phyloP scores from a whole-genome alignment of 1,140 invertebrate species.

The Venturia canescens region DNA sequence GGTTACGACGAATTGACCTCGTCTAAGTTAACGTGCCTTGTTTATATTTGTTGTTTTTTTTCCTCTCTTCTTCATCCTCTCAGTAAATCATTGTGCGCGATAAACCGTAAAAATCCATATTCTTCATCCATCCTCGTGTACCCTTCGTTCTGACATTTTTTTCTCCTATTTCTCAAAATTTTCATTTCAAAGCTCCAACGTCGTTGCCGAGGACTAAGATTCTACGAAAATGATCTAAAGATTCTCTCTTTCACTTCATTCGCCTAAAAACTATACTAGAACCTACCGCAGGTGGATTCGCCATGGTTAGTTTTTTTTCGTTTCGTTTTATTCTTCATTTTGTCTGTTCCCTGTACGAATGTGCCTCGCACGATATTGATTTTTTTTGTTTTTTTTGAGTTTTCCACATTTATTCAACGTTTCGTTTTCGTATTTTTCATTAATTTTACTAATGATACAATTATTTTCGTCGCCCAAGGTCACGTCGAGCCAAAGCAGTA shows the following conservation, averaged over 20 bases:
- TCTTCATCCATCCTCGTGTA: not conserved
- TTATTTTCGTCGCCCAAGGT: slow-evolving; percentile 2
- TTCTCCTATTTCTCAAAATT: not conserved
- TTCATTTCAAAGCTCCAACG: not conserved
- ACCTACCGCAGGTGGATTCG: slow-evolving; percentile 34
- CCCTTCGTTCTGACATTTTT: slow-evolving; percentile 4
- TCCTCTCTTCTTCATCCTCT: slow-evolving; percentile 23
- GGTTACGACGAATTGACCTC: slow-evolving; percentile 37
- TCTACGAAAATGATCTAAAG: slow-evolving; percentile 28
- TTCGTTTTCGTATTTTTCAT: not conserved
- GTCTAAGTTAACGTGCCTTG: slow-evolving; percentile 41
- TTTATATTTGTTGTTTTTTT: not conserved
- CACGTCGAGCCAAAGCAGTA: slow-evolving; percentile 19
- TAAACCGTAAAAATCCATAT: slow-evolving; percentile 18
- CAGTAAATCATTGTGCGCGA: slow-evolving; percentile 34
- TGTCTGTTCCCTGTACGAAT: slow-evolving; percentile 31
- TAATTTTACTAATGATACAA: slow-evolving; percentile 8
- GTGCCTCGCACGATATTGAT: slow-evolving; percentile 19
- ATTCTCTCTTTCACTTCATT: slow-evolving; percentile 11
- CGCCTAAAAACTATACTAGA: slow-evolving; percentile 29
- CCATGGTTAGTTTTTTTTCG: not conserved
- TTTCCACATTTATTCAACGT: slow-evolving; percentile 9
- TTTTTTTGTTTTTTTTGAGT: slow-evolving; percentile 15
- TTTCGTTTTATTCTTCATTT: slow-evolving; percentile 28
- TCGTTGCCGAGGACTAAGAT: slow-evolving; percentile 3